These are phyloP conservation scores for Casuarius casuarius DNA, from an alignment of 2,113 vertebrate genomes.

Conservation along the genomic window DNA sequence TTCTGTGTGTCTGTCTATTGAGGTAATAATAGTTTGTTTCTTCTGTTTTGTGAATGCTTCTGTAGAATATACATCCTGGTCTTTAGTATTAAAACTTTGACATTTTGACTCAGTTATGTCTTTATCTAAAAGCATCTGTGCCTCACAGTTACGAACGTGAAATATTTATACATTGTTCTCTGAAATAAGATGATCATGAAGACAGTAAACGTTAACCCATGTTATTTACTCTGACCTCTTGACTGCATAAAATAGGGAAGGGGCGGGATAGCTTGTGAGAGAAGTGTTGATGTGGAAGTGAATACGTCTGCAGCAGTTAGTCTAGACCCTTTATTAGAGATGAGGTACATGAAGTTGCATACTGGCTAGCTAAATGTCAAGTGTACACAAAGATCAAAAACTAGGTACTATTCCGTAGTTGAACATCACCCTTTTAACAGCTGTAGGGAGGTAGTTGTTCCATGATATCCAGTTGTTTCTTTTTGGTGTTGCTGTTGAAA, in stretches of 20 bases:
- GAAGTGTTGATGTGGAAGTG: not conserved
- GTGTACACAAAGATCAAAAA: rapidly evolving
- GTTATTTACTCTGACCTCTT: not conserved
- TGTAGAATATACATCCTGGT: not conserved
- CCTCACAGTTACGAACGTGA: not conserved
- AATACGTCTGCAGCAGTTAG: not conserved
- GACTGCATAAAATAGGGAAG: not conserved
- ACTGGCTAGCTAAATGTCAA: rapidly evolving
- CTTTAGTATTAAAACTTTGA: not conserved
- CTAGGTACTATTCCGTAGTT: rapidly evolving
- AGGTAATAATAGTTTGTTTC: not conserved
- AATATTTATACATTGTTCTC: not conserved
- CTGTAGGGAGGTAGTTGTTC: not conserved
- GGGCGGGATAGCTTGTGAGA: rapidly evolving
- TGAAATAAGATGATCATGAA: rapidly evolving
- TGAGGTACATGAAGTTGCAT: not conserved
- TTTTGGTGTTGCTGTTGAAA: not conserved
- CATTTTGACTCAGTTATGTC: not conserved
- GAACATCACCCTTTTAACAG: rapidly evolving
- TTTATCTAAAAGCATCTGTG: not conserved
- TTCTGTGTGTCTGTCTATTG: not conserved
- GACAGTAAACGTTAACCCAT: not conserved
- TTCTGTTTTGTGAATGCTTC: not conserved
- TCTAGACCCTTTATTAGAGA: not conserved
- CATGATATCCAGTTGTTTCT: not conserved